These are phyloP conservation scores for Acrossocheilus wenchowensis DNA, from an alignment of 2,797 vertebrate genomes.

Conservation along the genomic window DNA sequence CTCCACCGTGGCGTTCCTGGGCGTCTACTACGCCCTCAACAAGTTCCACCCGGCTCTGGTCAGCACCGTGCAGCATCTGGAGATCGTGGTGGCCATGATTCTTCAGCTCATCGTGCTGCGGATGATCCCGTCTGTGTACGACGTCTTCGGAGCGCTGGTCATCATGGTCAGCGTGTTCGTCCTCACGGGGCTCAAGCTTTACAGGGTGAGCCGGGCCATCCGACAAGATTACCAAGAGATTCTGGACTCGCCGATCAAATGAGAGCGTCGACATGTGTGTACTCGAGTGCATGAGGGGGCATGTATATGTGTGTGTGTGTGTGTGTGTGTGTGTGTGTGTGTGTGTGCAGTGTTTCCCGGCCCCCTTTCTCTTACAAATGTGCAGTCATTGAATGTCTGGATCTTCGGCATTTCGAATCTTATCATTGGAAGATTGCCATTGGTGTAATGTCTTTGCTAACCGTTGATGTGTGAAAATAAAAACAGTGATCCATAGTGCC, in stretches of 20 bases:
- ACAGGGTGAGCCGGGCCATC: slow-evolving; percentile 86
- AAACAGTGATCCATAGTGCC: slow-evolving; percentile 59
- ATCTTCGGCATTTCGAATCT: slow-evolving; percentile 76
- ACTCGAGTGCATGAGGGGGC: slow-evolving; percentile 28
- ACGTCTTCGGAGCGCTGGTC: slow-evolving; percentile 90
- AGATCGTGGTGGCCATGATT: slow-evolving; percentile 95
- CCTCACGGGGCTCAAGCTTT: slow-evolving; percentile 92
- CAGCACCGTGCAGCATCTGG: slow-evolving; percentile 96
- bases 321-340: slow-evolving; percentile 36
- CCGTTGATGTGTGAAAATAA: slow-evolving; percentile 76
- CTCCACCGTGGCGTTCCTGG: slow-evolving; percentile 95
- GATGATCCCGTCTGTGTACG: slow-evolving; percentile 91
- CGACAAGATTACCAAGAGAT: slow-evolving; percentile 96
- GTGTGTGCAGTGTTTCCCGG: slow-evolving; percentile 57
- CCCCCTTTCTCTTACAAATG: slow-evolving; percentile 69
- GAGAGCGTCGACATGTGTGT: slow-evolving; percentile 63
- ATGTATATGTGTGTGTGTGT: slow-evolving; percentile 65
- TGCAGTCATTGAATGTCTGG: slow-evolving; percentile 82
- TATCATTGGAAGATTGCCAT: slow-evolving; percentile 78
- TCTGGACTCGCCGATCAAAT: slow-evolving; percentile 94
- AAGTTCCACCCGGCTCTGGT: slow-evolving; percentile 97
- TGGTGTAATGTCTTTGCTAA: slow-evolving; percentile 77
- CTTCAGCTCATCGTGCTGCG: slow-evolving; percentile 92
- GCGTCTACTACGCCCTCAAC: slow-evolving; percentile 95
- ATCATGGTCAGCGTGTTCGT: slow-evolving; percentile 94